Percentiles rank a stretch among this genome's conserved stretches.
Evolutionary conservation across 37 sponge, comb jelly and placozoan genomes (phyloP).

Genomic region (Ianthella basta): DNA sequence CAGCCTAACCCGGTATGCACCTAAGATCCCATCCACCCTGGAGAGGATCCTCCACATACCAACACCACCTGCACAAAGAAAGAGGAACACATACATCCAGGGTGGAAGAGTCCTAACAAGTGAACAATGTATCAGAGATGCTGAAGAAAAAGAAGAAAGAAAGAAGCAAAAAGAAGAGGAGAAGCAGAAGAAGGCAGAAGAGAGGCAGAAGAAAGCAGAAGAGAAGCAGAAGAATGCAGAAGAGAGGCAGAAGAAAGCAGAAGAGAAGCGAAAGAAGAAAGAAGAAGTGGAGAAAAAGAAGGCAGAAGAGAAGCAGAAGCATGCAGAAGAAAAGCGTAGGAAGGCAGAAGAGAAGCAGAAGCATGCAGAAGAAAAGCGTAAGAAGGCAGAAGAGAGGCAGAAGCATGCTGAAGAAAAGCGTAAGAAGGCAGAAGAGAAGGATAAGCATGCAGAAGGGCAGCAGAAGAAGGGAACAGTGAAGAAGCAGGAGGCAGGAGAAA

Average conservation of each 20-base stretch:
- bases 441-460: background rate
- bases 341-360: background rate
- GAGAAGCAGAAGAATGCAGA: background rate
- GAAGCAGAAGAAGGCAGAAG: background rate
- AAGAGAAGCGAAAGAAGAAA: conserved; percentile 28
- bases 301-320: background rate
- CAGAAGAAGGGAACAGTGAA: background rate
- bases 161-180: background rate
- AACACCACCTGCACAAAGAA: conserved; percentile 21
- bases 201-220: conserved; percentile 11
- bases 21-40: background rate
- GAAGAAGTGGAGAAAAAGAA: background rate
- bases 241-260: conserved; percentile 5
- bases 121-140: conserved; percentile 7
- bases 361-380: conserved; percentile 25
- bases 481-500: background rate
- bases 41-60: conserved; percentile 16
- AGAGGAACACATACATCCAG: background rate
- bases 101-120: conserved; percentile 20
- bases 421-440: background rate
- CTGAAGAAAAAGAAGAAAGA: background rate
- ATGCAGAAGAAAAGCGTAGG: background rate
- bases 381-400: background rate
- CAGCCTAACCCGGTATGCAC: background rate
- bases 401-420: background rate